Evolutionary conservation across 2,888 invertebrate species (phyloP).

Genomic region (Temnothorax unifasciatus): DNA sequence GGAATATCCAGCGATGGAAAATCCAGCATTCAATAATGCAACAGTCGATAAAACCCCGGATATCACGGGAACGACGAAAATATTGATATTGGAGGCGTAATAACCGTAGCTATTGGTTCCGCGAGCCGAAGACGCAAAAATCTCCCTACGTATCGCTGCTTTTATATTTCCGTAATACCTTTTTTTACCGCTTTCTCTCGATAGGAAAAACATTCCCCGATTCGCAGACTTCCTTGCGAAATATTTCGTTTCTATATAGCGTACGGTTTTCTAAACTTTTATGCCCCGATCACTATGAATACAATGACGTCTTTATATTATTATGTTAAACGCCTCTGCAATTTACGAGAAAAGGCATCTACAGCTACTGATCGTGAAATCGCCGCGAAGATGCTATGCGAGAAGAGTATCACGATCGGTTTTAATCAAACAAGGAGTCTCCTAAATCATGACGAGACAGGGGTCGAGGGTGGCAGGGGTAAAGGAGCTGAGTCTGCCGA

Average conservation of each 20-base stretch:
- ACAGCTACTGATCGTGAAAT: background rate
- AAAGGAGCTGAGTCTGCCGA: constrained; percentile 50
- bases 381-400: background rate
- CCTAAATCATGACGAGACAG: constrained; percentile 26
- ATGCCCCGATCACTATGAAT: background rate
- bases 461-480: background rate
- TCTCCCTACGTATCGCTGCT: constrained; percentile 16
- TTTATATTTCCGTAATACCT: constrained; percentile 31
- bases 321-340: background rate
- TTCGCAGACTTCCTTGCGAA: background rate
- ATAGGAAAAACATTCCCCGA: constrained; percentile 1
- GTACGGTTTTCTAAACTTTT: background rate
- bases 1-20: constrained; percentile 6
- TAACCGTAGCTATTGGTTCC: constrained; percentile 48
- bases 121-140: constrained; percentile 52
- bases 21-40: constrained; percentile 24
- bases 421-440: constrained; percentile 47
- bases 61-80: constrained; percentile 41
- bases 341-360: background rate
- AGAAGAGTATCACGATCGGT: constrained; percentile 21
- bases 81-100: constrained; percentile 50
- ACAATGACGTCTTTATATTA: background rate
- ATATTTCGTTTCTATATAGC: background rate
- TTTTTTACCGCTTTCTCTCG: background rate
- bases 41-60: constrained; percentile 44